Conservation (phyloP, 1,140 invertebrate genomes). For the Bombus pascuorum region DNA sequence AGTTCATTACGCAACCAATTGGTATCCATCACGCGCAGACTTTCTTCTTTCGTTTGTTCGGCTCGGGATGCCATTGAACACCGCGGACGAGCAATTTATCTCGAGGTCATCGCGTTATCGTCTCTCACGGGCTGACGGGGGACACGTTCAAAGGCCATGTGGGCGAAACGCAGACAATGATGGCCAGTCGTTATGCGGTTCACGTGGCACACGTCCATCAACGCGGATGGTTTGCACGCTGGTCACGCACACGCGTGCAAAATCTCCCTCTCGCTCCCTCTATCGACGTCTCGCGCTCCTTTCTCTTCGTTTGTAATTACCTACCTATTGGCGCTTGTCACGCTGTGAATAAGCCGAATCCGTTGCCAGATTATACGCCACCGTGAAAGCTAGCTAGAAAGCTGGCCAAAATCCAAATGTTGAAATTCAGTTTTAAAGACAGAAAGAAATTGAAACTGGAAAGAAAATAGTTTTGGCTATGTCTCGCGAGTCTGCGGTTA, state of each 20-base stretch:
- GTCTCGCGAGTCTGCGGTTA: neutral
- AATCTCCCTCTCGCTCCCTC: conserved; percentile 37
- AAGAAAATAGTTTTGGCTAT: no score
- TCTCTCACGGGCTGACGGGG: conserved; percentile 12
- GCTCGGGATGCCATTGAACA: conserved; percentile 38
- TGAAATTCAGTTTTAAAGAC: no score
- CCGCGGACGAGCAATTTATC: conserved; percentile 60
- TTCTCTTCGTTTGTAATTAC: conserved; percentile 20
- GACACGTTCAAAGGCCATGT: conserved; percentile 54
- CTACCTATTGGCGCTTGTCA: neutral
- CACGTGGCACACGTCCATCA: conserved; percentile 70
- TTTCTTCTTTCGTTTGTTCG: conserved; percentile 40
- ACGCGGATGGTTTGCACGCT: conserved; percentile 53
- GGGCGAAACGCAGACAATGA: conserved; percentile 63
- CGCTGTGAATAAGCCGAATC: neutral
- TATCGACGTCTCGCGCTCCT: neutral
- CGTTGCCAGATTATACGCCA: neutral
- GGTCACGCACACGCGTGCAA: conserved; percentile 60
- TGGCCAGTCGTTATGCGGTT: conserved; percentile 66
- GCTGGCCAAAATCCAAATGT: no score
- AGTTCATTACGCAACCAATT: conserved; percentile 39
- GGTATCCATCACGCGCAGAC: conserved; percentile 22
- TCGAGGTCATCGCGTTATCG: conserved; percentile 68
- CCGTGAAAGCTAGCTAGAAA: no score
- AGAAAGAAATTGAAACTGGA: no score